Evolutionary conservation across 2,888 invertebrate genomes (phyloP), one percentile per base, ranked within the genome.

Genomic region (Auanema sp.): DNA sequence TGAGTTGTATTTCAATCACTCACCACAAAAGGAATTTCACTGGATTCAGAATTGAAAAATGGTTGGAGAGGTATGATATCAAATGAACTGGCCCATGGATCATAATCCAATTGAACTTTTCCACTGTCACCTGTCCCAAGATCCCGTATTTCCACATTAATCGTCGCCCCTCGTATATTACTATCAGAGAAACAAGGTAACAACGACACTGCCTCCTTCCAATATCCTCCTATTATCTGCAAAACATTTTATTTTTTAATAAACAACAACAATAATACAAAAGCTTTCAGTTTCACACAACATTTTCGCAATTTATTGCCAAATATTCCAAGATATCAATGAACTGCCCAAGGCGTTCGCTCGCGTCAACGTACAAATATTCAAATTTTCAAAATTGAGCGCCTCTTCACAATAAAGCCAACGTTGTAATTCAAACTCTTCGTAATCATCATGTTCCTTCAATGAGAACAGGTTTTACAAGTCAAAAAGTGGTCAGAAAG

Each of bases 61-160:
- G 77, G 77, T 21, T 72, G 58, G 47, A 71, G 41, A 1, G 76
- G 69, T 1, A 70, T 63, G 3, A 77, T 55, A 12, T 67, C 68
- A 53, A 77, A 74, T n/a, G 68, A 69, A 1, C 74, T 71, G 3
- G 60, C 58, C 18, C 58, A 58, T 8, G 68, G 60, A 42, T 72
- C 71, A 64, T 62, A 70, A 14, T 60, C 58, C 11, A 67, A 24
- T 18, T 58, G 57, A 49, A 64, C 42, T 24, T 68, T 66, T 51
- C 70, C 66, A 18, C 64, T 47, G 25, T 64, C 57, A 1, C 71
- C 74, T 2, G 75, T 70, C 16, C 69, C 72, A 49, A 59, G 60
- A 42, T 75, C 75, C 10, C 75, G 59, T 4, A 65, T 60, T 47
- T 71, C 71, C 10, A 52, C 62, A 50, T 16, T 50, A 16, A 12